Evolutionary conservation across 1,140 invertebrate genomes (phyloP), one percentile per base, ranked within the genome.

Genomic region (Aleiodes sp.): DNA sequence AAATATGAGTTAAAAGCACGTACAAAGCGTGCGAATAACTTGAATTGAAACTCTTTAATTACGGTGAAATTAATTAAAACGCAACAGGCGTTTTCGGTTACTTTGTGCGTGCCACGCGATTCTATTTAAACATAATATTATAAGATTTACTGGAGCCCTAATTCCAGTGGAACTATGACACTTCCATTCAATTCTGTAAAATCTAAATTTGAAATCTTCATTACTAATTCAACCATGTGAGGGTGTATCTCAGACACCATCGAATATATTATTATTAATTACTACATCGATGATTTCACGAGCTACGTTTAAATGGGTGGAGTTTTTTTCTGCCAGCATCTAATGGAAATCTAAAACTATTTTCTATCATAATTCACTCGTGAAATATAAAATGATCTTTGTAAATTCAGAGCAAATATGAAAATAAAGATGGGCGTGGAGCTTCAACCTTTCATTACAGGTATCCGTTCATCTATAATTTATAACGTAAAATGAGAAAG

Each of bases 11-110:
- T 10, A 10, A 6, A 35, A 35, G 31, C 31, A 35, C 31, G 10
- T 35, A 10, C 31, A 8, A 21, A 21, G 10, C 10, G 19, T 9
- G 46, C 41, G 41, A 46, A 16, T 39, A n/a, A 24, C 26, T 61
- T 10, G 56, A 28, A 28, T 33, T n/a, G n/a, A n/a, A n/a, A n/a
- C 35, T 59, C 57, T 68, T 68, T 52, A 61, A 62, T 68, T 69
- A 69, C 9, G n/a, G 12, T 61, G 61, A 52, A 69, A 63, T 69
- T 69, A 69, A 69, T 69, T 69, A 69, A 68, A 69, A 29, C 60
- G 57, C 57, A 62, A 14, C 66, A 24, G 57, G 46, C 46, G 46
- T 52, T 16, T 52, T 52, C n/a, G 46, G 26, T 29, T 59, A 16
- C 28, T 12, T 9, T 33, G 33, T 52, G 43, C 60, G 67, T 63